Percentiles rank a stretch among this genome's conserved stretches.
Conservation (phyloP, 2,113 vertebrate species). For the Corythoichthys haematopterus region DNA sequence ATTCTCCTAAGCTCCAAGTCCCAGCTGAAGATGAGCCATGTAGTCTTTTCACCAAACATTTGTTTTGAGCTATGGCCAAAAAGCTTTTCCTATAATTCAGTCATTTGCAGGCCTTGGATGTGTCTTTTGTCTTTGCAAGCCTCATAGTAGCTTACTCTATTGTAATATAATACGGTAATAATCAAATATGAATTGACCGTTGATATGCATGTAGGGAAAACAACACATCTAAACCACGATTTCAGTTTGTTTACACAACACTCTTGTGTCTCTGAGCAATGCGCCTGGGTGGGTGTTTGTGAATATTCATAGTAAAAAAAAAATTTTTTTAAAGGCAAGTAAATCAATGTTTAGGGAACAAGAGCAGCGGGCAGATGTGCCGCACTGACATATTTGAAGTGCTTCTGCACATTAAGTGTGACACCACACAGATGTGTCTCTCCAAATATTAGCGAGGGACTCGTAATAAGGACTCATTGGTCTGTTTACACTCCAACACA, state of each 20-base stretch:
- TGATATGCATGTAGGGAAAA: neutral
- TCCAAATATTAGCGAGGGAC: slow-evolving; percentile 11
- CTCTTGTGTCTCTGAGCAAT: neutral
- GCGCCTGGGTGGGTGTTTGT: neutral
- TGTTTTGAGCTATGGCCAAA: too few relatives aligned
- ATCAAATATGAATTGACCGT: neutral
- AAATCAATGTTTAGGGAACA: neutral
- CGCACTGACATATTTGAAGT: slow-evolving; percentile 23
- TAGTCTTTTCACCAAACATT: too few relatives aligned
- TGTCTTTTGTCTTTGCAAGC: too few relatives aligned
- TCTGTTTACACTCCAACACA: slow-evolving; percentile 9
- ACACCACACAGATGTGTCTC: neutral
- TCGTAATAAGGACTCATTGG: slow-evolving; percentile 26
- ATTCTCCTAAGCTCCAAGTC: too few relatives aligned
- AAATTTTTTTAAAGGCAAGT: neutral
- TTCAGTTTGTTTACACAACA: neutral
- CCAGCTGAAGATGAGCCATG: too few relatives aligned
- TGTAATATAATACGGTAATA: neutral
- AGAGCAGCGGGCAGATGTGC: neutral
- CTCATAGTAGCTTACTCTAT: too few relatives aligned
- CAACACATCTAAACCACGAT: neutral
- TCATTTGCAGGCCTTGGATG: too few relatives aligned
- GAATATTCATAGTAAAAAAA: neutral
- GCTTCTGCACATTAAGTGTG: slow-evolving; percentile 3
- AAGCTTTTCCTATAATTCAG: too few relatives aligned